Evolutionary conservation across 2,113 vertebrate genomes (phyloP).

Genomic region (Shinisaurus crocodilurus): DNA sequence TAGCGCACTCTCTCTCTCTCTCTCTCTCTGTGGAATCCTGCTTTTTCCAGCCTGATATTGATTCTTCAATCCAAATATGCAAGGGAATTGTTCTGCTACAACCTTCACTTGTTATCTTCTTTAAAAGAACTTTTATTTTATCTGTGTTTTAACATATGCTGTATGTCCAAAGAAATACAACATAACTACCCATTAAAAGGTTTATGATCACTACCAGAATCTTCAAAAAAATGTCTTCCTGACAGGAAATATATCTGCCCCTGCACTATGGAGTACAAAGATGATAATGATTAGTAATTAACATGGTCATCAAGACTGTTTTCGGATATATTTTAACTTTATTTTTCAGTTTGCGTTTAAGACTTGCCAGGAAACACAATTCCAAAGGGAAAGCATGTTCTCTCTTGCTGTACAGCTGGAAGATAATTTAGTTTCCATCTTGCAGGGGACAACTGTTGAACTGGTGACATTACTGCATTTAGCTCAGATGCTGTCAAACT

Average conservation of each 20-base stretch:
- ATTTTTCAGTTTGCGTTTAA: neutral
- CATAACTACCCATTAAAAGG: neutral
- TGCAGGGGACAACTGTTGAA: neutral
- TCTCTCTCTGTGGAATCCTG: neutral
- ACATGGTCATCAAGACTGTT: neutral
- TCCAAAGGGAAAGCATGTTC: constrained; percentile 4
- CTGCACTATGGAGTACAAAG: neutral
- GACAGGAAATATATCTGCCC: neutral
- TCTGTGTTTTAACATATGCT: neutral
- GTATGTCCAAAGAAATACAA: too few relatives aligned
- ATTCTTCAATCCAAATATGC: neutral
- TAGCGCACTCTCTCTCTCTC: too few relatives aligned
- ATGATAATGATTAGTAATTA: neutral
- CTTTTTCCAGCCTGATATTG: neutral
- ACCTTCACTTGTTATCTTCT: neutral
- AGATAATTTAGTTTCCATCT: neutral
- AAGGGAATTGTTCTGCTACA: neutral
- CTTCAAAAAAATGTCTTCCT: neutral
- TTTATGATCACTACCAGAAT: constrained; percentile 10
- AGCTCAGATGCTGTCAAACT: neutral
- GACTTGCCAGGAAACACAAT: constrained; percentile 9
- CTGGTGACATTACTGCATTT: neutral
- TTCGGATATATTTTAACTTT: constrained; percentile 1
- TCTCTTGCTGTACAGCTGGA: neutral
- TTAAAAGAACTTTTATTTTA: neutral